These are phyloP conservation scores for Gymnocypris eckloni DNA, from an alignment of 2,797 vertebrate genomes.

Conservation along the genomic window DNA sequence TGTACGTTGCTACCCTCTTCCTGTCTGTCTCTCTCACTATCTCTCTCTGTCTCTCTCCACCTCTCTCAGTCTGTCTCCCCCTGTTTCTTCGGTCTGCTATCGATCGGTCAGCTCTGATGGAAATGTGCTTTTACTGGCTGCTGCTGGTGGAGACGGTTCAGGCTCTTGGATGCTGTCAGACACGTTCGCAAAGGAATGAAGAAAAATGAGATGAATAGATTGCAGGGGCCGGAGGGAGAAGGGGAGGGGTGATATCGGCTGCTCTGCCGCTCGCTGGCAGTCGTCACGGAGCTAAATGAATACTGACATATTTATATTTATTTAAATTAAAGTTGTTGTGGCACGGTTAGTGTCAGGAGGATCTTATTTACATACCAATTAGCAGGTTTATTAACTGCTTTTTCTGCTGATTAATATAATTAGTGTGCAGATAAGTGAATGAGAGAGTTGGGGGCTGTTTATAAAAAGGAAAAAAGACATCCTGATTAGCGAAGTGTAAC, in stretches of 20 bases:
- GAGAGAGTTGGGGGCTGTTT: constrained; percentile 22
- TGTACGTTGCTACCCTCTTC: background rate
- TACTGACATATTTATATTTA: constrained; percentile 67
- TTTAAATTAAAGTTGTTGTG: constrained; percentile 64
- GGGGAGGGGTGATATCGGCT: constrained; percentile 46
- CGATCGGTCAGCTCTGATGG: constrained; percentile 59
- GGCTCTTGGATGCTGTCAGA: constrained; percentile 51
- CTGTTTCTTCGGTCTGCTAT: constrained; percentile 57
- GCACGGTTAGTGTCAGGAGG: constrained; percentile 60
- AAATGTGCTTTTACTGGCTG: constrained; percentile 60
- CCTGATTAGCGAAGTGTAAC: constrained; percentile 61
- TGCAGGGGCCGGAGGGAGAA: constrained; percentile 7
- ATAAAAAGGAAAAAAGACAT: constrained; percentile 10
- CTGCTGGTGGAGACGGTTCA: constrained; percentile 50
- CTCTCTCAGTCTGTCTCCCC: constrained; percentile 34
- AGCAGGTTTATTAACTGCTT: constrained; percentile 66
- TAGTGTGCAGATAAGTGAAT: constrained; percentile 63
- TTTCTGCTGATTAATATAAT: constrained; percentile 70
- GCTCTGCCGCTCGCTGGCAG: background rate
- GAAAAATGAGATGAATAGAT: constrained; percentile 47
- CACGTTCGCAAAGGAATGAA: constrained; percentile 19
- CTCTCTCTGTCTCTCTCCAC: constrained; percentile 16
- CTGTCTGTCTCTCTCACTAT: background rate
- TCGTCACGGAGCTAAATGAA: constrained; percentile 61
- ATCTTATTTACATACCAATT: constrained; percentile 71